These are phyloP conservation scores for Chaetophractus vellerosus DNA, from an alignment of 2,797 vertebrate genomes.

Conservation along the genomic window DNA sequence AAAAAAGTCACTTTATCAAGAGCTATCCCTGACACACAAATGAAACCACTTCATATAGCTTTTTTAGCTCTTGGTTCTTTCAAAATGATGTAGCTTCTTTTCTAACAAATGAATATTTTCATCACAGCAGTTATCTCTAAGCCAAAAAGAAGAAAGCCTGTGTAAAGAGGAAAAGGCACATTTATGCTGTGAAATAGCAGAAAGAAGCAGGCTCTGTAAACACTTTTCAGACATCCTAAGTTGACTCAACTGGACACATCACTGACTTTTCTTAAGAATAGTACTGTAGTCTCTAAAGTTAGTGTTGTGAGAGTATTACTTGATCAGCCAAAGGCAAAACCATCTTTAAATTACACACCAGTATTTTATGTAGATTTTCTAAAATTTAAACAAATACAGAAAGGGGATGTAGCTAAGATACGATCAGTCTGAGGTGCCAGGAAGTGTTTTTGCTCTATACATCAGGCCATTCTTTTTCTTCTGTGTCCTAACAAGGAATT, in stretches of 20 bases:
- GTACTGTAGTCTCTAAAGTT: neutral
- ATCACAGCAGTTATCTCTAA: slow-evolving; percentile 85
- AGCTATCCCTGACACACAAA: slow-evolving; percentile 52
- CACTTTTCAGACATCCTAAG: neutral
- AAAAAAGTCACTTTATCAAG: slow-evolving; percentile 67
- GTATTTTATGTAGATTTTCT: slow-evolving; percentile 47
- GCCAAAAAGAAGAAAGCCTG: slow-evolving; percentile 56
- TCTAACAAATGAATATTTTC: slow-evolving; percentile 77
- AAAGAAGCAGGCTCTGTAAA: slow-evolving; percentile 66
- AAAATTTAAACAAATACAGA: slow-evolving; percentile 46
- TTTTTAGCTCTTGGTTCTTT: slow-evolving; percentile 57
- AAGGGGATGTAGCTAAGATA: slow-evolving; percentile 20
- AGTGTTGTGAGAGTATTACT: neutral
- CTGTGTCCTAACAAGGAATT: neutral
- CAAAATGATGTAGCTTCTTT: slow-evolving; percentile 58
- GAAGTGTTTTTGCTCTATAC: neutral
- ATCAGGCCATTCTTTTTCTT: neutral
- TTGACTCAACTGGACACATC: neutral
- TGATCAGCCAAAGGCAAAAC: neutral
- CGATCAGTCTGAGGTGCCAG: neutral
- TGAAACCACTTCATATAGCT: slow-evolving; percentile 60
- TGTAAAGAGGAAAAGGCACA: slow-evolving; percentile 77
- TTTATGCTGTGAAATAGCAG: slow-evolving; percentile 80
- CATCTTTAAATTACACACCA: slow-evolving; percentile 15
- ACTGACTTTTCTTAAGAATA: slow-evolving; percentile 45